phyloP scores from a whole-genome alignment of 2,888 invertebrate genomes.

The Orthonychiurus folsomi region DNA sequence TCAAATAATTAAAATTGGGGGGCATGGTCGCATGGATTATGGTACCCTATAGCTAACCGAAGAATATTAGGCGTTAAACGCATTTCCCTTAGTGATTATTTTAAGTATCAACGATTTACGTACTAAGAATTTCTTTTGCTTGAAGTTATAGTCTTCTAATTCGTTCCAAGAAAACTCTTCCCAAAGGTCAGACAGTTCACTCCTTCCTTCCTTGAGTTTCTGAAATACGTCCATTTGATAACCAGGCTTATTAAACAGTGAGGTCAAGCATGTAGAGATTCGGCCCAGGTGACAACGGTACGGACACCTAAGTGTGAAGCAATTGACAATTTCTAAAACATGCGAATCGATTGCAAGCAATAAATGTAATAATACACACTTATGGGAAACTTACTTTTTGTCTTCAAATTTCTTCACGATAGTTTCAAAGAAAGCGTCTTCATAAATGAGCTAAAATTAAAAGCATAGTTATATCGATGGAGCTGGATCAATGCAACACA shows the following conservation, averaged over 20 bases:
- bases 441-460: constrained; percentile 23
- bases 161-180: constrained; percentile 17
- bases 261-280: constrained; percentile 19
- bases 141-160: constrained; percentile 15
- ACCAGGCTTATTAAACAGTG: constrained; percentile 16
- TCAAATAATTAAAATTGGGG: too few species aligned
- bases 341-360: not conserved
- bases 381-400: constrained; percentile 25
- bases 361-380: constrained; percentile 10
- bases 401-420: constrained; percentile 25
- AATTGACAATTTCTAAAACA: not conserved
- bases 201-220: not conserved
- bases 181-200: constrained; percentile 9
- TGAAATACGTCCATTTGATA: constrained; percentile 16
- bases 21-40: too few species aligned
- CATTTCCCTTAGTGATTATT: not conserved
- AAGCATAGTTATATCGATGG: not conserved
- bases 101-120: constrained; percentile 9
- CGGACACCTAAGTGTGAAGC: constrained; percentile 16
- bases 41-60: too few species aligned
- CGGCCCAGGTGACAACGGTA: constrained; percentile 29
- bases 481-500: not conserved
- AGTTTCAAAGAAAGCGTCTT: constrained; percentile 23
- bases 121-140: constrained; percentile 17
- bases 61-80: too few species aligned